These are phyloP conservation scores for Valencia hispanica DNA, from an alignment of 2,797 vertebrate genomes.

Conservation along the genomic window DNA sequence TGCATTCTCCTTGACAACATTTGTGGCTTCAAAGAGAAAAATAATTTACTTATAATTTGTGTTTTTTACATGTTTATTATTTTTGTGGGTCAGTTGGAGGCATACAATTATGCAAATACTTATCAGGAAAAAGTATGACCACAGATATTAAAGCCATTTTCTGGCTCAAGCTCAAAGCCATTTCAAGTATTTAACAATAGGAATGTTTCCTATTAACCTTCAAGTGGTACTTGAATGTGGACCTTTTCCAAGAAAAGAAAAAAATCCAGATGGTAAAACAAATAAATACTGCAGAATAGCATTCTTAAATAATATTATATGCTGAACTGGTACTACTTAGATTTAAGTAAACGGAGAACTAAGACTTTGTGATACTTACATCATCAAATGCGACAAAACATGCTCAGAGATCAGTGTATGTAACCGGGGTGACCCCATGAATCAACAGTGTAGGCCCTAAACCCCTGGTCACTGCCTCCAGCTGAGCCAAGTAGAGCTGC, in stretches of 20 bases:
- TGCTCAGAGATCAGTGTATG: conserved; percentile 89
- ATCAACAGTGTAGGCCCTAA: conserved; percentile 90
- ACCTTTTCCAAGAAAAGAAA: conserved; percentile 10
- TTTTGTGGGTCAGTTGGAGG: background rate
- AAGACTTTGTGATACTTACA: conserved; percentile 11
- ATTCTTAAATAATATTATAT: conserved; percentile 11
- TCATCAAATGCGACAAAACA: conserved; percentile 4
- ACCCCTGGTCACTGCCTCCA: conserved; percentile 83
- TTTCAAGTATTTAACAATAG: conserved; percentile 49
- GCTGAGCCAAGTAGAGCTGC: conserved; percentile 82
- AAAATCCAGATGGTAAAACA: background rate
- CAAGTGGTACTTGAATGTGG: conserved; percentile 16
- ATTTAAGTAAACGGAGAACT: conserved; percentile 15
- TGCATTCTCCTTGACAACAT: conserved; percentile 2
- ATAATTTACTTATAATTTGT: conserved; percentile 29
- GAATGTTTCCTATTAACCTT: conserved; percentile 41
- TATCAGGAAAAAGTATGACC: conserved; percentile 4
- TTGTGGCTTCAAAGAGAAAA: conserved; percentile 20
- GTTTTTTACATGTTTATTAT: conserved; percentile 23
- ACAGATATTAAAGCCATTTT: background rate
- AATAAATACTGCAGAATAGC: conserved; percentile 10
- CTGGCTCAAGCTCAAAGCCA: conserved; percentile 7
- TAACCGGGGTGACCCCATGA: conserved; percentile 91
- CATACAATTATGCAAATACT: conserved; percentile 3
- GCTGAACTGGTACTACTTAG: conserved; percentile 2